Conservation (phyloP, 2,888 invertebrate species). For the Macaria notata region DNA sequence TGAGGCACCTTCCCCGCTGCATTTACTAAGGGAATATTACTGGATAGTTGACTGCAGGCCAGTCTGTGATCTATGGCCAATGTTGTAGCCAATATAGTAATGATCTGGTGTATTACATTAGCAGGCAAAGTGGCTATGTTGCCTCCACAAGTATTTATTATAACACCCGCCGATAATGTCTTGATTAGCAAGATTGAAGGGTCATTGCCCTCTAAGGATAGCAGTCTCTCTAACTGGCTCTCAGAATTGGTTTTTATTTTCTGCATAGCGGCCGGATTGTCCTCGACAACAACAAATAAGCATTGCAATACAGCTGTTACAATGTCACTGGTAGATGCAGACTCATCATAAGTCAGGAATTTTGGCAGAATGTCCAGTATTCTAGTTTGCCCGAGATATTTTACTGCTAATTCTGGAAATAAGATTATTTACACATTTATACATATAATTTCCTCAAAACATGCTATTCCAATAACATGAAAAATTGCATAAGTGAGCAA, state of each 20-base stretch:
- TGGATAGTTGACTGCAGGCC: slow-evolving; percentile 73
- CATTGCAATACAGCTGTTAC: slow-evolving; percentile 84
- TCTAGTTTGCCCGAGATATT: slow-evolving; percentile 84
- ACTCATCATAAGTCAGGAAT: slow-evolving; percentile 76
- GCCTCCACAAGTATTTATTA: slow-evolving; percentile 77
- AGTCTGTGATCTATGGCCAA: slow-evolving; percentile 79
- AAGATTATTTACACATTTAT: not conserved
- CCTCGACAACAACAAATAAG: slow-evolving; percentile 87
- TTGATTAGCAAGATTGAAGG: slow-evolving; percentile 74
- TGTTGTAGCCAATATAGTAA: slow-evolving; percentile 75
- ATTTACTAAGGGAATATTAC: slow-evolving; percentile 68
- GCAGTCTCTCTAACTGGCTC: slow-evolving; percentile 62
- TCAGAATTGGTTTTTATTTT: slow-evolving; percentile 77
- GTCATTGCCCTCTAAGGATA: slow-evolving; percentile 64
- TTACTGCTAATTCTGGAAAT: slow-evolving; percentile 81
- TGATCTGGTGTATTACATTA: slow-evolving; percentile 72
- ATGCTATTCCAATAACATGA: no score
- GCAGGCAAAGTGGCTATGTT: slow-evolving; percentile 64
- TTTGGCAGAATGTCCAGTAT: slow-evolving; percentile 83
- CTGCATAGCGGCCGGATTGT: slow-evolving; percentile 82
- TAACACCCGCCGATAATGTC: slow-evolving; percentile 82
- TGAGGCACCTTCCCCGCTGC: slow-evolving; percentile 49
- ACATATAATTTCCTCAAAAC: no score
- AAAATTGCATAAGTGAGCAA: no score
- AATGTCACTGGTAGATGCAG: slow-evolving; percentile 81